Conservation (phyloP, 92 coral and sea anemone genomes). For the Bergia puertoricense region DNA sequence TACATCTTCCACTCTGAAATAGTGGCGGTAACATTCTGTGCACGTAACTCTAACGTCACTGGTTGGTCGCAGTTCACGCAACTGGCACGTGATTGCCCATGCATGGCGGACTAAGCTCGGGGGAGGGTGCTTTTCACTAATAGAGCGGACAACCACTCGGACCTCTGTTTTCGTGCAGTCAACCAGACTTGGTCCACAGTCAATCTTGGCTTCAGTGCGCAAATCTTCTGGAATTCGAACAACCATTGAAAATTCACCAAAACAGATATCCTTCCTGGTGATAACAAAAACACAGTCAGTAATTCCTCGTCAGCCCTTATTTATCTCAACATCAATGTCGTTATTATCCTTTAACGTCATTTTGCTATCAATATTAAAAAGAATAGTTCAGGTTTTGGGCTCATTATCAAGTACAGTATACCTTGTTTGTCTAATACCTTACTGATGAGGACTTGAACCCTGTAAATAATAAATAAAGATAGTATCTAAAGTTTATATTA, state of each 20-base stretch:
- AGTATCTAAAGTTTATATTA: too few relatives aligned
- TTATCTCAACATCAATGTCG: too few relatives aligned
- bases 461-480: too few relatives aligned
- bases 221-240: constrained; percentile 37
- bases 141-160: constrained; percentile 26
- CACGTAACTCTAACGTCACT: constrained; percentile 17
- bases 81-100: neutral
- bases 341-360: too few relatives aligned
- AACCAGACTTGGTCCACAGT: constrained; percentile 12
- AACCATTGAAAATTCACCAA: constrained; percentile 28
- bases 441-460: too few relatives aligned
- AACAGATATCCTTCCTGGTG: constrained; percentile 22
- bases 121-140: neutral
- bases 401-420: too few relatives aligned
- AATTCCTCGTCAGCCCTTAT: neutral
- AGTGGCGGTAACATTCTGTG: constrained; percentile 24
- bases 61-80: constrained; percentile 23
- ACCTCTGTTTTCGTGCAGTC: constrained; percentile 21
- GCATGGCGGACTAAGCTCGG: neutral
- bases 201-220: constrained; percentile 26
- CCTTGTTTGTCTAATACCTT: too few relatives aligned
- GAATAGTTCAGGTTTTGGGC: too few relatives aligned
- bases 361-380: too few relatives aligned
- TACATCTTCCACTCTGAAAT: neutral
- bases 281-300: neutral